Evolutionary conservation across 2,113 vertebrate genomes (phyloP), one percentile per base, ranked within the genome.

Genomic region (Toxotes chatareus): DNA sequence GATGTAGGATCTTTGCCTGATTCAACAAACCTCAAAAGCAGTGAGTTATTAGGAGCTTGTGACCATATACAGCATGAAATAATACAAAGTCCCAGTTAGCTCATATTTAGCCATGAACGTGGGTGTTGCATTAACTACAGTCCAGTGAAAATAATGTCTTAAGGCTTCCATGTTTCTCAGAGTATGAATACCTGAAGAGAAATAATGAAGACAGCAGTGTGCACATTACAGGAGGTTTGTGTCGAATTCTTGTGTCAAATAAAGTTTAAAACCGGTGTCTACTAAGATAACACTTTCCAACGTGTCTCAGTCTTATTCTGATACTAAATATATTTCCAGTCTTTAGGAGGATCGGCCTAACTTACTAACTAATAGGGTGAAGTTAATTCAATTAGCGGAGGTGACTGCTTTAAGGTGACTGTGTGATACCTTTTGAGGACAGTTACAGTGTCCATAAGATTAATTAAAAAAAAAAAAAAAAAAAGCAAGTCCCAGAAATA

Each of bases 341-440:
- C 62, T 38, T 64, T n/a, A 73, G 64, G 31, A 82, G 53, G 81
- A 82, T 89, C 12, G 19, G 46, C 63, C 73, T 64, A 46, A 74
- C 56, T 55, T 23, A 49, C 73, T 40, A 59, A 67, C 62, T 87
- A 88, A 88, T 36, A 62, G 69, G 83, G 77, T 84, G 49, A 67
- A 83, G 85, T 88, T 89, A 90, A 93, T 85, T 89, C 19, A 84
- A 34, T 94, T 86, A 91, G 80, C 44, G 14, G 34, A 75, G 72
- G 69, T 92, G 86, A 77, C 51, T 17, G 5, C 56, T 51, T 78
- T 89, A 83, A 84, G 59, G 40, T 81, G 71, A 71, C 68, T 63
- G 9, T 36, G 61, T 81, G 74, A 74, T 51, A 38, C 64, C 38
- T 36, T 76, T 36, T 47, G 56, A 78, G 36, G 73, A 49, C 16